Base-by-base conservation (phyloP, 2,113 vertebrate genomes). In the Catagonus wagneri region DNA sequence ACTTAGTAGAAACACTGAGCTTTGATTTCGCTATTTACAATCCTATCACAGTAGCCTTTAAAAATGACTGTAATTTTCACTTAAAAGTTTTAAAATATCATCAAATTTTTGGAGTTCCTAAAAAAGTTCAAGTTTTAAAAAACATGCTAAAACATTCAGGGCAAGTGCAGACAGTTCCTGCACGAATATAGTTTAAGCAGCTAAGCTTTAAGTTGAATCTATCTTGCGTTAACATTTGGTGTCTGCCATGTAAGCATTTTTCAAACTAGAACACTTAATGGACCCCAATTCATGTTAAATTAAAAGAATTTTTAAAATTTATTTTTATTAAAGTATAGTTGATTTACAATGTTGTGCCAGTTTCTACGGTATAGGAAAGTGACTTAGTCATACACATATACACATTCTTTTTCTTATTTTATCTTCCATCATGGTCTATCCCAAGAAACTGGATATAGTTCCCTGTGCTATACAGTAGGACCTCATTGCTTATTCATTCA, bases 21-120 rank as follows among this genome's bases (percentile, higher is more conserved):
- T 92, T 96, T 83, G 34, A 90, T 83, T 86, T 90, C 60, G 0
- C 79, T 95, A 36, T 74, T 85, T 89, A 75, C 93, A 84, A 94
- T 83, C n/a, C 52, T 56, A 94, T 12, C 3, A 34, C 0, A 54
- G 2, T 74, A 61, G 36, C 10, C 36, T 29, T 92, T 27, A 80
- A 61, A 93, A 65, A 76, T 83, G 5, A 84, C 32, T 65, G 3
- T 23, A 39, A 83, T 79, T 95, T 87, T 87, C 19, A 95, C 85
- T 84, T 94, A 44, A 93, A 94, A 71, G 29, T 90, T 79, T 92
- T 65, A 79, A 92, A 90, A 72, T 80, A 80, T 61, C 8, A 81
- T 34, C 11, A 61, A 76, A 36, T 58, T 54, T 95, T 79, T 83
- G 39, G 13, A 83, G 32, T 29, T 56, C 14, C n/a, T 92, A 83